These are phyloP conservation scores for Hirundo rustica DNA, from an alignment of 2,797 vertebrate genomes.

Conservation along the genomic window DNA sequence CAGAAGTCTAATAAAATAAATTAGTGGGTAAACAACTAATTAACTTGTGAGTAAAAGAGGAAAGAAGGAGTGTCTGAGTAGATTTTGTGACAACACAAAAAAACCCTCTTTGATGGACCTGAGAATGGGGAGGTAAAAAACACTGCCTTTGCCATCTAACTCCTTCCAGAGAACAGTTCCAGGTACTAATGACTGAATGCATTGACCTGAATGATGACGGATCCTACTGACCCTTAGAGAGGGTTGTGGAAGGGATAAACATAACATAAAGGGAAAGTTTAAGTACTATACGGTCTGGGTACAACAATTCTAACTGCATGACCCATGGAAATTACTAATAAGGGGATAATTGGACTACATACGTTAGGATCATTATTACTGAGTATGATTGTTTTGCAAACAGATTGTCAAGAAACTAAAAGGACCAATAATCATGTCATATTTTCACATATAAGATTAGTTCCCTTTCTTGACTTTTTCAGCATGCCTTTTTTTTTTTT, in stretches of 20 bases:
- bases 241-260: not conserved
- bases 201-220: not conserved
- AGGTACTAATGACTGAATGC: not conserved
- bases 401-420: not conserved
- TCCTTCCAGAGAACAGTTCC: not conserved
- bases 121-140: not conserved
- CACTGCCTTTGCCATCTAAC: not conserved
- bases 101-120: not conserved
- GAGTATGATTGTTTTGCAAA: not conserved
- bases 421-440: not conserved
- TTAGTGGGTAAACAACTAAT: not conserved
- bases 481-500: accelerated
- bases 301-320: not conserved
- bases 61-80: not conserved
- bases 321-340: not conserved
- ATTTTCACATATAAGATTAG: not conserved
- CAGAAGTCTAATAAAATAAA: not conserved
- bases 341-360: not conserved
- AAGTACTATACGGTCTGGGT: not conserved
- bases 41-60: not conserved
- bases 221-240: not conserved
- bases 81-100: not conserved
- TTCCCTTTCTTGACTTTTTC: not conserved
- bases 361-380: not conserved
- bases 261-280: not conserved